phyloP scores from a whole-genome alignment of 2,797 vertebrate species.

The Eulemur mongoz region DNA sequence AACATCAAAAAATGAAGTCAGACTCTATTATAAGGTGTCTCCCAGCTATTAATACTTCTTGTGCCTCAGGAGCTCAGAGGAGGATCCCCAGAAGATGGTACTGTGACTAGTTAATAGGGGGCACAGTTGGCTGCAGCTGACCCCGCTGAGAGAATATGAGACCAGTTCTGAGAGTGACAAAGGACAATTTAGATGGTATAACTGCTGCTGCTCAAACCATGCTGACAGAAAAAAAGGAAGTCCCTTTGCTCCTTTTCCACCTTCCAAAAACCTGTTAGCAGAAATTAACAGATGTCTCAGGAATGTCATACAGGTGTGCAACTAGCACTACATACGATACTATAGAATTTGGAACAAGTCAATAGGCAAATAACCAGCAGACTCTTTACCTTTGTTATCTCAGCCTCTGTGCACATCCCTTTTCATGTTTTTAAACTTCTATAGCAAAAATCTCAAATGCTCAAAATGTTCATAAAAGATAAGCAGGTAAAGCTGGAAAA shows the following conservation, averaged over 20 bases:
- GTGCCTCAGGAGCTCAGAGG: not conserved
- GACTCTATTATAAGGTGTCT: not conserved
- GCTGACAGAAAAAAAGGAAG: not conserved
- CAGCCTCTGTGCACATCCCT: not conserved
- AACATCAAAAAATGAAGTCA: not conserved
- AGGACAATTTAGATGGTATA: not conserved
- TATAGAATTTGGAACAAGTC: not conserved
- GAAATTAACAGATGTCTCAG: not conserved
- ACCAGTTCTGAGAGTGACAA: not conserved
- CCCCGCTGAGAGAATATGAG: not conserved
- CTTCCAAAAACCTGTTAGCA: not conserved
- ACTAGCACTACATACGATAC: not conserved
- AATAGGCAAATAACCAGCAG: not conserved
- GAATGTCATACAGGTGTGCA: not conserved
- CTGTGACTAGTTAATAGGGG: not conserved
- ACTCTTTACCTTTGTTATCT: not conserved
- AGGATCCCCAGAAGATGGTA: not conserved
- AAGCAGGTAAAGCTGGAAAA: constrained; percentile 4
- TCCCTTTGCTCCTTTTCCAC: not conserved
- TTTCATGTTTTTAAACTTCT: not conserved
- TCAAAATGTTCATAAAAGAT: not conserved
- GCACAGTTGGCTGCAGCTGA: not conserved
- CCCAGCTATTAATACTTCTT: not conserved
- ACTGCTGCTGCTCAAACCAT: not conserved
- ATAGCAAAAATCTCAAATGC: not conserved